Evolutionary conservation across 2,113 vertebrate genomes (phyloP), one percentile per base, ranked within the genome.

Genomic region (Phrynosoma blainvillii): DNA sequence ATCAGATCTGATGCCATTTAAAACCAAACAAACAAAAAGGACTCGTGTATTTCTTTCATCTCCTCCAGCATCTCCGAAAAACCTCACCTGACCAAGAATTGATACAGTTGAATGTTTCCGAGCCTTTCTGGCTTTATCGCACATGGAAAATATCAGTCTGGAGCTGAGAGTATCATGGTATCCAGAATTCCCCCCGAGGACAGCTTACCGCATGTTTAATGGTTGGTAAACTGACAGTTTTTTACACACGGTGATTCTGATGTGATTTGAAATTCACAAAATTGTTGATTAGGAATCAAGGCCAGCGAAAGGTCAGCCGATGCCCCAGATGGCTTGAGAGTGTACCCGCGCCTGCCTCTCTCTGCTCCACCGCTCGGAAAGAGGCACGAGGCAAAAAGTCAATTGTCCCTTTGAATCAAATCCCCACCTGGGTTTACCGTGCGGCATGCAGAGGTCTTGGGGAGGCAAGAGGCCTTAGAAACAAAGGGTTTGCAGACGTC

Each of bases 221-320:
- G 36, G 36, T 79, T 85, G 88, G 66, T 71, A 87, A 93, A 89
- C 66, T 78, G 89, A 88, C 47, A 90, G 32, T 52, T 88, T 84
- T 93, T 93, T 92, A 40, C 36, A 62, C 85, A 75, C 42, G 20
- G 25, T 78, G 84, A 86, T 59, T 88, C 13, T 87, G 78, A 74
- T 14, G 74, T 47, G 77, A 89, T 88, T 27, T 84, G 75, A 87
- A 82, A 89, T 87, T 85, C 86, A 80, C 4, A 66, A 70, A 93
- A 84, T 32, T 82, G 77, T 68, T 91, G 66, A 54, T 90, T 93
- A 82, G 70, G 89, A 88, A 84, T 91, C 84, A 89, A 84, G 79
- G 90, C 32, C 82, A 54, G 82, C 40, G 89, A 94, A 92, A 92
- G 84, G 88, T 90, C 79, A 89, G 77, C 65, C 5, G 2, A 12